Conservation (phyloP, 2,888 invertebrate species). For the Sinotaia quadrata region DNA sequence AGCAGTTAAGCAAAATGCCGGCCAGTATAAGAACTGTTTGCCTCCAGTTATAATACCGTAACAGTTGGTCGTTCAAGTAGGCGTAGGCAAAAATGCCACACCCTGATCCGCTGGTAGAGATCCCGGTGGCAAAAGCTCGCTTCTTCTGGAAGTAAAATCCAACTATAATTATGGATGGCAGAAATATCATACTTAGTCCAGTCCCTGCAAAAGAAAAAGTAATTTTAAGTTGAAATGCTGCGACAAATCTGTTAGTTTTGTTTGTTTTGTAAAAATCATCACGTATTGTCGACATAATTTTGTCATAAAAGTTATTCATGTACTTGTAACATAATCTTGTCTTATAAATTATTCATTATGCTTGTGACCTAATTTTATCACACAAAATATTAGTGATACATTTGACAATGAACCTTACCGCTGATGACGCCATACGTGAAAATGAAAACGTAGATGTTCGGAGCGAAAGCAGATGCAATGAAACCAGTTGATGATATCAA, state of each 20-base stretch:
- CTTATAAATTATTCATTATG: too few species aligned
- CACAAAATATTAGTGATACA: too few species aligned
- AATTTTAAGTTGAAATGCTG: neutral
- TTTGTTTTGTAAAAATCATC: too few species aligned
- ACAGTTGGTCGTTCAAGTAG: constrained; percentile 75
- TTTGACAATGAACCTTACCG: too few species aligned
- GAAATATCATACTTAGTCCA: constrained; percentile 95
- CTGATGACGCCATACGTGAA: constrained; percentile 64
- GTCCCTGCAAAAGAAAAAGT: constrained; percentile 77
- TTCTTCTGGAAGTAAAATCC: constrained; percentile 96
- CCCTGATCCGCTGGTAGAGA: constrained; percentile 96
- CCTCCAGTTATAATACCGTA: constrained; percentile 71
- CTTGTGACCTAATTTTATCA: too few species aligned
- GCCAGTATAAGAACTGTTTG: constrained; percentile 75
- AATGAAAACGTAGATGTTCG: constrained; percentile 60
- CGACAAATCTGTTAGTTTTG: neutral
- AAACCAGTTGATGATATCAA: constrained; percentile 54
- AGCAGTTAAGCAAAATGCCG: constrained; percentile 87
- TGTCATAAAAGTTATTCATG: too few species aligned
- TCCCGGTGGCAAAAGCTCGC: constrained; percentile 94
- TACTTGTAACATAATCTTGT: too few species aligned
- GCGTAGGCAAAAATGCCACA: constrained; percentile 94
- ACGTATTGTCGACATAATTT: too few species aligned
- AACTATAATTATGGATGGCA: constrained; percentile 97
- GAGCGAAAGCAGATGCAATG: constrained; percentile 56